Evolutionary conservation across 1,140 invertebrate species (phyloP).

Genomic region (Sesamia nonagrioides): DNA sequence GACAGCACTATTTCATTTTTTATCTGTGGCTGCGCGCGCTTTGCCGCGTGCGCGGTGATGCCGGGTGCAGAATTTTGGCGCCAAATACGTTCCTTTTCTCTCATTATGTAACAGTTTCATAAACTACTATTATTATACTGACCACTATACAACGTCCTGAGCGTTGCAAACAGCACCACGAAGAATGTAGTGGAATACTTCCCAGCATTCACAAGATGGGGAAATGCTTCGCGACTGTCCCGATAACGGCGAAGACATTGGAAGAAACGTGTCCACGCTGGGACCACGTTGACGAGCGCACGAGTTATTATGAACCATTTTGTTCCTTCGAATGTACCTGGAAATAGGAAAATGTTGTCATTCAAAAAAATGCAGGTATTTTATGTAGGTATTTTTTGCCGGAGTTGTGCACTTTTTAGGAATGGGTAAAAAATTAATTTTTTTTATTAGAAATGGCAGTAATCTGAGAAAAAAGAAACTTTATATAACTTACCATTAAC

Average conservation of each 20-base stretch:
- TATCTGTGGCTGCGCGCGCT: too few relatives aligned
- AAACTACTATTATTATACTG: slow-evolving; percentile 56
- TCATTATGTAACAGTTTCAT: too few relatives aligned
- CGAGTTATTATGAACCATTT: slow-evolving; percentile 90
- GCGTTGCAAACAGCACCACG: slow-evolving; percentile 95
- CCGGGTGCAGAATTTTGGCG: too few relatives aligned
- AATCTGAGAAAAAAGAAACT: too few relatives aligned
- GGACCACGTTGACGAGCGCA: slow-evolving; percentile 95
- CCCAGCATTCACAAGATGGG: slow-evolving; percentile 98
- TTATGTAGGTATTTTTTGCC: too few relatives aligned
- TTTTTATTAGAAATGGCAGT: too few relatives aligned
- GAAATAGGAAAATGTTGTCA: background rate
- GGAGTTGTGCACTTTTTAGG: too few relatives aligned
- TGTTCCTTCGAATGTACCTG: slow-evolving; percentile 87
- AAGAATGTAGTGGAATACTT: slow-evolving; percentile 99
- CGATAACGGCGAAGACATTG: slow-evolving; percentile 98
- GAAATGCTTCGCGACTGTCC: slow-evolving; percentile 96
- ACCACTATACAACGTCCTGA: slow-evolving; percentile 88
- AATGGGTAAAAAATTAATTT: too few relatives aligned
- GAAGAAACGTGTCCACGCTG: slow-evolving; percentile 99
- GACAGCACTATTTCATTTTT: too few relatives aligned
- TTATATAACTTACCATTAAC: slow-evolving; percentile 86
- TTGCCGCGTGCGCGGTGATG: too few relatives aligned
- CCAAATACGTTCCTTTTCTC: too few relatives aligned
- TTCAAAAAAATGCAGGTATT: too few relatives aligned